Evolutionary conservation across 2,888 invertebrate genomes (phyloP), one percentile per base, ranked within the genome.

Genomic region (Pammene fasciana): DNA sequence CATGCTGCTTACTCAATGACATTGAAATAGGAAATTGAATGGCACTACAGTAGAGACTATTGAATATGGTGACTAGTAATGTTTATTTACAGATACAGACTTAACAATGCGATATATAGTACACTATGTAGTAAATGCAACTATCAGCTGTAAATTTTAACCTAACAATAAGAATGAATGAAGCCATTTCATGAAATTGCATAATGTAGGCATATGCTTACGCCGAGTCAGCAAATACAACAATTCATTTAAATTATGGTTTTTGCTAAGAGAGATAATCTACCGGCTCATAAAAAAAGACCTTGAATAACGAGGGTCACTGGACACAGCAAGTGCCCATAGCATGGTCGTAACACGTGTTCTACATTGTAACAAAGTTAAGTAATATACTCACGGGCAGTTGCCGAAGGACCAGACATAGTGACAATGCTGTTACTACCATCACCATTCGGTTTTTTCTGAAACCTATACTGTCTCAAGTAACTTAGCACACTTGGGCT

Each of bases 391-490:
- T 90, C 76, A 92, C 92, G 88, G 76, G 87, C 85, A 76, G 79
- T 83, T n/a, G 90, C 86, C 65, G 90, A 77, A 68, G 86, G 77
- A 65, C 89, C 80, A 68, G 85, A 85, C 68, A 89, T 83, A 59
- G 85, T 87, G 70, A 87, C 82, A 73, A 85, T 81, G 76, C 82
- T 84, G 75, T 86, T 85, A 65, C 84, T 75, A 71, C 86, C 86
- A 81, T 83, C 81, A 78, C 84, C 88, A 78, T 82, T 89, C 60
- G 90, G 90, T 88, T 94, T 95, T 85, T 94, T 95, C 84, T 95
- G 95, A 85, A 95, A 95, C 80, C 95, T 94, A 83, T 95, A 96
- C 82, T 94, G 95, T 78, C 95, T 93, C 76, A 96, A 89, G 86
- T 94, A 93, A 85, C 93, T 94, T 81, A 95, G 87, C 77, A 94